Evolutionary conservation across 2,113 vertebrate species (phyloP).

Genomic region (Solea senegalensis): DNA sequence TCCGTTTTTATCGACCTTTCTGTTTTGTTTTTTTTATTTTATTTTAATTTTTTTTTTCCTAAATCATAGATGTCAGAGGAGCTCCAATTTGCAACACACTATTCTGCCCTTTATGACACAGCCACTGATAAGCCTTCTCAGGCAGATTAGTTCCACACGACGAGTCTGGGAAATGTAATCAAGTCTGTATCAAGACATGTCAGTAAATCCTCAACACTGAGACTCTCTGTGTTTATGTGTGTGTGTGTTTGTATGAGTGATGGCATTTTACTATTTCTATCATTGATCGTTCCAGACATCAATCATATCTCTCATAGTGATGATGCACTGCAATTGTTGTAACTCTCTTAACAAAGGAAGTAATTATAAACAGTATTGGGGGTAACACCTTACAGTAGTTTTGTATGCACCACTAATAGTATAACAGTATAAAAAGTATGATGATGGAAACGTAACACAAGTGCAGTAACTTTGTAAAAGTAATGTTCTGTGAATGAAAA

Average conservation of each 20-base stretch:
- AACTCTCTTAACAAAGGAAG: neutral
- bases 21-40: neutral
- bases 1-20: neutral
- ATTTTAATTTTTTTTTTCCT: neutral
- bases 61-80: neutral
- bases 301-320: neutral
- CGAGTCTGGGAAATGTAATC: constrained; percentile 49
- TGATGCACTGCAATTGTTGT: neutral
- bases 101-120: constrained; percentile 17
- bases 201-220: neutral
- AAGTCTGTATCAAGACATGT: constrained; percentile 26
- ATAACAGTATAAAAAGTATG: too few relatives aligned
- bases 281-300: neutral
- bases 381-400: too few relatives aligned
- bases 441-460: too few relatives aligned
- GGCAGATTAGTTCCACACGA: constrained; percentile 34
- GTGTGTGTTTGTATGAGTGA: constrained; percentile 1
- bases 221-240: neutral
- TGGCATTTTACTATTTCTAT: constrained; percentile 2
- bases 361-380: too few relatives aligned
- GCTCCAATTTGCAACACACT: neutral
- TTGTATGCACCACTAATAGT: too few relatives aligned
- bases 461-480: too few relatives aligned
- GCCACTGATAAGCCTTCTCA: constrained; percentile 26
- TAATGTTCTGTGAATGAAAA: too few relatives aligned